phyloP scores from a whole-genome alignment of 2,113 vertebrate genomes.

The Larimichthys crocea region DNA sequence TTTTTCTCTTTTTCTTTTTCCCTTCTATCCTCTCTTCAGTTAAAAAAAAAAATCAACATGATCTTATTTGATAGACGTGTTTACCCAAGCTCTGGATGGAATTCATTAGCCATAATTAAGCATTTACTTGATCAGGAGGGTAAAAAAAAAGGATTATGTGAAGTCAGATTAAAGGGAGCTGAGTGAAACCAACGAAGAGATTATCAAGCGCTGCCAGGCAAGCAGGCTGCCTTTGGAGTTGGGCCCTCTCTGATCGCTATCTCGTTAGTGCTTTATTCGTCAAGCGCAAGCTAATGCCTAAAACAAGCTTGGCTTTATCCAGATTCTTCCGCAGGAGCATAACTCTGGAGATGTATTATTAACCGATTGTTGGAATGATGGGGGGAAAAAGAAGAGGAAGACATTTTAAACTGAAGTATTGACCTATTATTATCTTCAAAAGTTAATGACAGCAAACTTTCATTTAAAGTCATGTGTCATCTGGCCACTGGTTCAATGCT shows the following conservation, averaged over 20 bases:
- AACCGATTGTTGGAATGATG: constrained; percentile 46
- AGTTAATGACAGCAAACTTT: not conserved
- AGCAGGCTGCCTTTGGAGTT: constrained; percentile 79
- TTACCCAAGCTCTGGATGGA: constrained; percentile 83
- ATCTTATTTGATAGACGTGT: constrained; percentile 82
- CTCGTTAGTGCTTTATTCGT: constrained; percentile 82
- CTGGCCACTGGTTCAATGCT: not conserved
- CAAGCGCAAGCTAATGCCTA: constrained; percentile 76
- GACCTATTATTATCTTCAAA: not conserved
- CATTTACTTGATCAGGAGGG: constrained; percentile 84
- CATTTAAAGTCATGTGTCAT: not conserved
- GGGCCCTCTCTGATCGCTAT: constrained; percentile 81
- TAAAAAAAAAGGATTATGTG: constrained; percentile 78
- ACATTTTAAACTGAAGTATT: too few relatives aligned
- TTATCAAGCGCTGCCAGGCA: constrained; percentile 84
- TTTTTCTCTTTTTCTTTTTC: not conserved
- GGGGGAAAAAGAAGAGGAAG: not conserved
- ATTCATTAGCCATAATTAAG: constrained; percentile 85
- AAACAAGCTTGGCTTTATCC: constrained; percentile 76
- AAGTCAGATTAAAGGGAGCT: constrained; percentile 84
- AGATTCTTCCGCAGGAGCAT: constrained; percentile 57
- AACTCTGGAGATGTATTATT: constrained; percentile 59
- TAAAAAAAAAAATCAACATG: constrained; percentile 72
- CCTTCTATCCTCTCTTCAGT: constrained; percentile 59
- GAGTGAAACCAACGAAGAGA: constrained; percentile 80